A percentile compares a stretch with the other conserved stretches of the same genome.
phyloP scores from a whole-genome alignment of 2,888 invertebrate species.

The Branchipolynoe longqiensis region DNA sequence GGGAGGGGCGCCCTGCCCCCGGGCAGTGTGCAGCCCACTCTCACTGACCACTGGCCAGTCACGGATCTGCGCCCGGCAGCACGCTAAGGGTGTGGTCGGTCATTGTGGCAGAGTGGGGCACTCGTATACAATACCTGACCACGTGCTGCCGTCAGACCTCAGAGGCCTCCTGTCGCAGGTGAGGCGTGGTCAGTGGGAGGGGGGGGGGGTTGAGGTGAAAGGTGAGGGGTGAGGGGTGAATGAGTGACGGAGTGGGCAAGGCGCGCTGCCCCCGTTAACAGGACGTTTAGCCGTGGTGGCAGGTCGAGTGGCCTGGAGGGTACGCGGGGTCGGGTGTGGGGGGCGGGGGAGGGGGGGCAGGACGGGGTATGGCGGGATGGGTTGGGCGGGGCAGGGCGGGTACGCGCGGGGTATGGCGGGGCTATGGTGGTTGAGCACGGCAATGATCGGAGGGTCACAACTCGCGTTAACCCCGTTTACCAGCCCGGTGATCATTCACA shows the following conservation, averaged over 20 bases:
- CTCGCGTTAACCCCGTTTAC: slow-evolving; percentile 27
- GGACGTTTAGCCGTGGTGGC: slow-evolving; percentile 24
- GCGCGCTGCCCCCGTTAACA: slow-evolving; percentile 26
- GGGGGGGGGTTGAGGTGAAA: not conserved
- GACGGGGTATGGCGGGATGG: too few relatives aligned
- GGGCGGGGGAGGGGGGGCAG: too few relatives aligned
- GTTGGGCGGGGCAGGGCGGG: too few relatives aligned
- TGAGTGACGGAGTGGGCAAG: not conserved
- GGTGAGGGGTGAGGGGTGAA: not conserved
- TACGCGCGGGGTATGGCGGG: too few relatives aligned
- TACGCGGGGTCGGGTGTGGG: too few relatives aligned
- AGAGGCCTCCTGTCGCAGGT: too few relatives aligned
- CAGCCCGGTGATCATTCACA: too few relatives aligned
- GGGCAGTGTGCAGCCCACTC: not conserved
- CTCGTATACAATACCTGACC: not conserved
- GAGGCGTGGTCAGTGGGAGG: not conserved
- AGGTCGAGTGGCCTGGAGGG: slow-evolving; percentile 1
- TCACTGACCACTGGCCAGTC: slow-evolving; percentile 25
- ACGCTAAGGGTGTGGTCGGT: slow-evolving; percentile 21
- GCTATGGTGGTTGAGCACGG: too few relatives aligned
- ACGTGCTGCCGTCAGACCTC: not conserved
- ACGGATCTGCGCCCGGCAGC: not conserved
- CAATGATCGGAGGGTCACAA: too few relatives aligned
- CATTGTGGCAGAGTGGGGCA: not conserved
- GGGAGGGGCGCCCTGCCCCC: not conserved